Evolutionary conservation across 2,888 invertebrate species (phyloP), one percentile per base, ranked within the genome.

Genomic region (Priocnemis perturbator): DNA sequence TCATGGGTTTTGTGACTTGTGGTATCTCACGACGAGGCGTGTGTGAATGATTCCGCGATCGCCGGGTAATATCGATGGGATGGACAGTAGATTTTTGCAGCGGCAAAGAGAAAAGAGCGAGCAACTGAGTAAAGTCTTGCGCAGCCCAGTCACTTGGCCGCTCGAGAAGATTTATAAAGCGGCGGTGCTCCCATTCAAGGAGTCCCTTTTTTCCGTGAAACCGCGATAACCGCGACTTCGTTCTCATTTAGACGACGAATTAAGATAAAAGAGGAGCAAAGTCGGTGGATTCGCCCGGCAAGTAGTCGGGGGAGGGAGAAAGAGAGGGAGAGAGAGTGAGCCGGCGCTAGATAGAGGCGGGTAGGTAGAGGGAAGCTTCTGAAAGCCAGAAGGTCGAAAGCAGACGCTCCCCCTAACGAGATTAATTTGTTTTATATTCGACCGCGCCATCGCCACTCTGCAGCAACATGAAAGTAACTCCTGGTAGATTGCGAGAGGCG

Each of bases 361-460:
- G 59, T 64, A 66, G 61, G 30, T 71, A 69, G 37, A 37, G 75
- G 60, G 67, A 65, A 74, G 81, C 78, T 81, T 70, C 74, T 78
- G 79, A 77, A 79, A 84, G 81, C 74, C 78, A 67, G 77, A 79
- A 84, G 79, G 79, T 79, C 78, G 76, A 81, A 85, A 81, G 78
- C 74, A 83, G 84, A 79, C 81, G 82, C 81, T 81, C 73, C 78
- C 77, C 78, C 82, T 86, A 86, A 86, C 83, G 81, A 85, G 86
- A 86, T 86, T 86, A 86, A 86, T 86, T 84, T 86, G 86, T 86
- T 86, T 85, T 83, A 86, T 85, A 84, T 81, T 81, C 84, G 83
- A 83, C 82, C 78, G 77, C 82, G 79, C 74, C 79, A 82, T 81
- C 79, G 79, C 78, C 82, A 79, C 82, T 81, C 77, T 77, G 77